Evolutionary conservation across 2,113 vertebrate species (phyloP), one percentile per base, ranked within the genome.

Genomic region (Zosterops pallidus): DNA sequence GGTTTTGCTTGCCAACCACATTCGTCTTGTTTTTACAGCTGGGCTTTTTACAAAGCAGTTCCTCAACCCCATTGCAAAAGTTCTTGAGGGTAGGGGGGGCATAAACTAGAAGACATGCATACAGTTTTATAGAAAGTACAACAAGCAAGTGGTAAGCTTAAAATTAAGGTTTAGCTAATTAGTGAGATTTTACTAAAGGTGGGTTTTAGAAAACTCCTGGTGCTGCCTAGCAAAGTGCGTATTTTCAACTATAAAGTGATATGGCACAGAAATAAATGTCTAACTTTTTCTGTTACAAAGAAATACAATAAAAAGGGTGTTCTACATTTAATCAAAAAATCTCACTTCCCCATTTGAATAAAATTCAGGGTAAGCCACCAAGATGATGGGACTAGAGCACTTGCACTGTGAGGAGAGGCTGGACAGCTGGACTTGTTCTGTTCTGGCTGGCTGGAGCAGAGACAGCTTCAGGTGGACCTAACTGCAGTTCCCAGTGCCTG

Each of bases 11-110:
- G 50, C 50, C 46, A 94, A 42, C 87, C 59, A 83, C 41, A 83
- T 56, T 77, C 25, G 22, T 50, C 6, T 31, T 95, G 85, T 97
- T 96, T 96, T 46, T 83, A 85, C 95, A 97, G 93, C 93, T 95
- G 96, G 26, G 11, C 9, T 80, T 82, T 90, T 76, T 68, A 35
- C 60, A 83, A 86, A 92, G 35, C 68, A 81, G 24, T 83, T 93
- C 92, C 74, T 87, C 84, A 85, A 85, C 8, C 25, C 28, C 44
- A 12, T 55, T 83, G 53, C 42, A 94, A 91, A 91, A 86, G 24
- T 14, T 75, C 19, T 86, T 90, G 86, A 70, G 68, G 49, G 37
- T 41, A 87, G 71, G 25, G 8, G 23, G 22, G 7, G 0, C 12
- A 31, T 14, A 55, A 82, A 7, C 31, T 52, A 59, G 28, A 82